These are phyloP conservation scores for Cephalopachus bancanus DNA, from an alignment of 2,797 vertebrate species.

Conservation along the genomic window DNA sequence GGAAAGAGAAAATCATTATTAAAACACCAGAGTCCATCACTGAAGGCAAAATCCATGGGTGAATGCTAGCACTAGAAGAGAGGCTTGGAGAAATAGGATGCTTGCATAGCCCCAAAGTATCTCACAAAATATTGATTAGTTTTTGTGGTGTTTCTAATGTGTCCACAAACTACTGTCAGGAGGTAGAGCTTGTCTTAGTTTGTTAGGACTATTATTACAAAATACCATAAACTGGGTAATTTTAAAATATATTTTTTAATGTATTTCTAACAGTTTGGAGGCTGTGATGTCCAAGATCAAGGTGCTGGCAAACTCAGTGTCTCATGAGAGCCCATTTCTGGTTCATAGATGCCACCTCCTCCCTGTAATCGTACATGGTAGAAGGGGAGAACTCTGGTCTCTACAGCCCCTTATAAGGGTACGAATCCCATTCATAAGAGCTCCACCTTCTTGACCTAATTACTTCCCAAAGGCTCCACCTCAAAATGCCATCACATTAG, in stretches of 20 bases:
- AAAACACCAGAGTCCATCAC: background rate
- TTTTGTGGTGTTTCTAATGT: background rate
- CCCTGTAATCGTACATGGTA: background rate
- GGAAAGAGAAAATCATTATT: background rate
- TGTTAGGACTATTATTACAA: background rate
- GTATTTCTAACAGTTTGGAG: background rate
- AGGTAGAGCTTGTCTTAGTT: background rate
- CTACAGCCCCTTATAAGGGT: background rate
- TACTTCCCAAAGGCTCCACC: background rate
- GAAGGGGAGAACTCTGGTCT: background rate
- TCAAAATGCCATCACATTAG: background rate
- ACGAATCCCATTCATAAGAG: background rate
- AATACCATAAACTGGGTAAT: background rate
- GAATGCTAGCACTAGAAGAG: background rate
- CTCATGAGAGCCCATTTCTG: background rate
- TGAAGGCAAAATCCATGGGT: background rate
- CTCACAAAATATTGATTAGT: background rate
- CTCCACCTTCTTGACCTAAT: background rate
- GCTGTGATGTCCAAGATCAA: background rate
- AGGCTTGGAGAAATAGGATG: constrained; percentile 8
- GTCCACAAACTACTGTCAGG: background rate
- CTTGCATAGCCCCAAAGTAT: background rate
- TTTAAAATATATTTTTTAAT: background rate
- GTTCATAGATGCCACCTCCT: background rate
- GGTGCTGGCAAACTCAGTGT: background rate